These are phyloP conservation scores for Spongilla lacustris DNA, from an alignment of 37 sponge, comb jelly and placozoan species.

Conservation along the genomic window DNA sequence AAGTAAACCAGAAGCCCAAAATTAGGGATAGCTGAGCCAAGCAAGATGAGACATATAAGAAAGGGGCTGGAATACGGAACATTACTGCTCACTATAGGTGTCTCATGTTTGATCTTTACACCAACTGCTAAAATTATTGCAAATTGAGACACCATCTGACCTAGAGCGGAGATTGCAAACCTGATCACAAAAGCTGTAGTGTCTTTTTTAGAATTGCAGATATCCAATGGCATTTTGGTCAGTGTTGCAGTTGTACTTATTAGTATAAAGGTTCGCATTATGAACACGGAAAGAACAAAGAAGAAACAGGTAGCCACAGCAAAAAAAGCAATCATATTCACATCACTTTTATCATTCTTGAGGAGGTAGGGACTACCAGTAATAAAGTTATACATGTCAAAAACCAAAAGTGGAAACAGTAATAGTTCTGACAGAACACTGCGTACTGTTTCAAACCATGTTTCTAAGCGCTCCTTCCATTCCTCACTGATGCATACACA, in stretches of 20 bases:
- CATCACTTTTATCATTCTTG: not conserved
- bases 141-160: constrained; percentile 39
- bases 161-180: constrained; percentile 30
- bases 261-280: constrained; percentile 26
- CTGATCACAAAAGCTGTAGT: not conserved
- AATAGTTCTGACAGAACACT: constrained; percentile 35
- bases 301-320: constrained; percentile 22
- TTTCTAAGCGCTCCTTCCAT: constrained; percentile 9
- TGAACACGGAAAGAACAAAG: constrained; percentile 39
- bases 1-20: constrained; percentile 35
- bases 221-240: not conserved
- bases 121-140: constrained; percentile 18
- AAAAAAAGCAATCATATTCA: constrained; percentile 6
- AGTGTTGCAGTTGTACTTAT: constrained; percentile 5
- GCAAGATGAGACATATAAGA: constrained; percentile 12
- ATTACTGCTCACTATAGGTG: not conserved
- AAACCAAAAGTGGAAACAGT: constrained; percentile 47
- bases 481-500: constrained; percentile 2
- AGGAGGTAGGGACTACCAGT: not conserved
- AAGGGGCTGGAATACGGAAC: constrained; percentile 19
- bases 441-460: constrained; percentile 37
- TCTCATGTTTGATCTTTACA: constrained; percentile 48
- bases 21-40: constrained; percentile 40
- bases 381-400: constrained; percentile 51
- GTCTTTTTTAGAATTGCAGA: not conserved